A percentile compares a stretch with the other conserved stretches of the same genome.
Evolutionary conservation across 2,113 vertebrate species (phyloP).

Genomic region (Hippolais icterina): DNA sequence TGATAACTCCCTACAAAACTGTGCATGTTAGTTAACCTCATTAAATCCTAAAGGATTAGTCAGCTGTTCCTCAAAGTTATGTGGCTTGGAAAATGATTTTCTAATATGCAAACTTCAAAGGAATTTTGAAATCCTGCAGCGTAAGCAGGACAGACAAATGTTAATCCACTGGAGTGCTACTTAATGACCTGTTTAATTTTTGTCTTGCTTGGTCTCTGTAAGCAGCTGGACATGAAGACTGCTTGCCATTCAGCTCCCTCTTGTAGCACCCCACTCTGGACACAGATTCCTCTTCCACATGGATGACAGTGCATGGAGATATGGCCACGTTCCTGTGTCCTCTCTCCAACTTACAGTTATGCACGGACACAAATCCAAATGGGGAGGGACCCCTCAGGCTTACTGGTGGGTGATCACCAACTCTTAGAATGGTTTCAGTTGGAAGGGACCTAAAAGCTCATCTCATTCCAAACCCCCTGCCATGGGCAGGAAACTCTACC

Average conservation of each 20-base stretch:
- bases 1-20: background rate
- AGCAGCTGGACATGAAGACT: background rate
- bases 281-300: rapidly evolving
- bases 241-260: background rate
- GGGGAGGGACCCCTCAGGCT: background rate
- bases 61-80: slow-evolving; percentile 46
- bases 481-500: background rate
- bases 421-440: background rate
- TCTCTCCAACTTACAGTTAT: background rate
- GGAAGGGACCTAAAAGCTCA: background rate
- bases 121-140: slow-evolving; percentile 56
- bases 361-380: rapidly evolving
- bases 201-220: slow-evolving; percentile 15
- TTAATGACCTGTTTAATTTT: slow-evolving; percentile 54
- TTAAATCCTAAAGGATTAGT: slow-evolving; percentile 69
- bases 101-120: slow-evolving; percentile 73
- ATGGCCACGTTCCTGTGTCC: background rate
- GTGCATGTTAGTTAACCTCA: slow-evolving; percentile 44
- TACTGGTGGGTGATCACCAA: background rate
- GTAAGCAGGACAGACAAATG: slow-evolving; percentile 33
- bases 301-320: background rate
- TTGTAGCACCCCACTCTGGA: background rate
- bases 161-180: slow-evolving; percentile 61
- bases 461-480: background rate
- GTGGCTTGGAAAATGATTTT: slow-evolving; percentile 69